Percentiles rank a stretch among this genome's conserved stretches.
These are phyloP conservation scores for Drosophila imparisetae DNA, from an alignment of 2,888 invertebrate species.

Conservation along the genomic window DNA sequence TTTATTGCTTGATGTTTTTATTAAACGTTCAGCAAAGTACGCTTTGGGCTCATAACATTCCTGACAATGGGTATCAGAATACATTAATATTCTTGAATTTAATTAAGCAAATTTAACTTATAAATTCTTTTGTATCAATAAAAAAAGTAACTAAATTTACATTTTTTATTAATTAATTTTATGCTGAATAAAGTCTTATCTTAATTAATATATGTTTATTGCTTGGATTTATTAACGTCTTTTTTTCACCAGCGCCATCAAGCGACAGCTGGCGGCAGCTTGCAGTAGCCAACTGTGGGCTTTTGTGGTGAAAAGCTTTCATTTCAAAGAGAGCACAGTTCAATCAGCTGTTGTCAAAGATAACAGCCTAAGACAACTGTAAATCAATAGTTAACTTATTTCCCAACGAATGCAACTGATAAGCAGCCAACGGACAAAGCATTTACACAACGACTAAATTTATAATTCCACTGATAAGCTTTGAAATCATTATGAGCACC, in stretches of 20 bases:
- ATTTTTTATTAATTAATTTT: too few relatives aligned
- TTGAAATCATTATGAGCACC: background rate
- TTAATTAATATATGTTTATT: background rate
- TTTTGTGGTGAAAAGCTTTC: conserved; percentile 67
- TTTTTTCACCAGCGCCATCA: conserved; percentile 52
- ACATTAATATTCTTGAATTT: background rate
- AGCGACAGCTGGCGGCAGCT: conserved; percentile 16
- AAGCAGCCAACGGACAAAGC: background rate
- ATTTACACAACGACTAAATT: background rate
- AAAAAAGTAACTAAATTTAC: background rate
- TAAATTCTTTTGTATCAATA: background rate
- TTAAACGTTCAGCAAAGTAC: background rate
- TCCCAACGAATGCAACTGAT: conserved; percentile 40
- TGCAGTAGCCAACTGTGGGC: conserved; percentile 16
- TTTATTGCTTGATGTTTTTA: background rate
- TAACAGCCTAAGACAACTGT: conserved; percentile 36
- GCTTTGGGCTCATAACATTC: background rate
- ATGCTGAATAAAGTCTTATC: background rate
- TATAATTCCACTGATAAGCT: background rate
- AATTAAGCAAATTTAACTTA: background rate
- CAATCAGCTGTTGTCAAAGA: conserved; percentile 47
- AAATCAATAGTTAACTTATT: conserved; percentile 51
- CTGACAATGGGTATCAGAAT: background rate
- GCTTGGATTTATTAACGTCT: background rate
- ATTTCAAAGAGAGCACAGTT: conserved; percentile 25